Evolutionary conservation across 2,113 vertebrate species (phyloP).

Genomic region (Carassius auratus): DNA sequence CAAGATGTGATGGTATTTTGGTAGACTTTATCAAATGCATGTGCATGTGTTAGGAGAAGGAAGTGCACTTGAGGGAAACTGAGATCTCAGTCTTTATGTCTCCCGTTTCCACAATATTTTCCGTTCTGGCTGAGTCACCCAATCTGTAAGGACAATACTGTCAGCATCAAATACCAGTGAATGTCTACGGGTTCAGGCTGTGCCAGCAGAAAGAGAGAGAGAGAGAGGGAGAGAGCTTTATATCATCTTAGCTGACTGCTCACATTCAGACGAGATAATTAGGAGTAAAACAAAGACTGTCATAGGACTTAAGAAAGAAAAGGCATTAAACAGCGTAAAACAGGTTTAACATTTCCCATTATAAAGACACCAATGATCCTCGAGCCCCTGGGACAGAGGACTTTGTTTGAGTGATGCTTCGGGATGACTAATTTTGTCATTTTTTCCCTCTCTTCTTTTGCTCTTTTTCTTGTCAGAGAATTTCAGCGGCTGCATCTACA

Average conservation of each 20-base stretch:
- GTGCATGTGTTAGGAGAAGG: not conserved
- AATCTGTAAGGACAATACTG: conserved; percentile 58
- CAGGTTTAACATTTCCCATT: conserved; percentile 72
- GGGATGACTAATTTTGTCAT: conserved; percentile 51
- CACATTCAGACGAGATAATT: conserved; percentile 70
- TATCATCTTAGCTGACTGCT: conserved; percentile 61
- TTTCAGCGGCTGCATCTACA: not conserved
- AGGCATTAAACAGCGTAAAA: conserved; percentile 68
- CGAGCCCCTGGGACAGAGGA: conserved; percentile 53
- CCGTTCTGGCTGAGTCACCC: conserved; percentile 11
- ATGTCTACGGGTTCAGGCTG: conserved; percentile 58
- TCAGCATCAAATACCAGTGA: conserved; percentile 70
- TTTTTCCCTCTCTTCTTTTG: conserved; percentile 46
- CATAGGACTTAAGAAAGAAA: conserved; percentile 58
- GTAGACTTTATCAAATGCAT: not conserved
- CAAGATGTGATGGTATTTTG: not conserved
- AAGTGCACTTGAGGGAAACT: conserved; percentile 13
- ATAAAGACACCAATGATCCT: conserved; percentile 67
- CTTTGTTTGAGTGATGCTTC: conserved; percentile 57
- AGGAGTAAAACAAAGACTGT: conserved; percentile 69
- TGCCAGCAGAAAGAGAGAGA: conserved; percentile 21
- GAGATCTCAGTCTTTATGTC: conserved; percentile 15
- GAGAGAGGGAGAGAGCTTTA: conserved; percentile 45
- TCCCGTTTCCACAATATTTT: conserved; percentile 14
- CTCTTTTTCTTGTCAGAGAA: conserved; percentile 33